These are phyloP conservation scores for Parnassius apollo DNA, from an alignment of 2,888 invertebrate species.

Conservation along the genomic window DNA sequence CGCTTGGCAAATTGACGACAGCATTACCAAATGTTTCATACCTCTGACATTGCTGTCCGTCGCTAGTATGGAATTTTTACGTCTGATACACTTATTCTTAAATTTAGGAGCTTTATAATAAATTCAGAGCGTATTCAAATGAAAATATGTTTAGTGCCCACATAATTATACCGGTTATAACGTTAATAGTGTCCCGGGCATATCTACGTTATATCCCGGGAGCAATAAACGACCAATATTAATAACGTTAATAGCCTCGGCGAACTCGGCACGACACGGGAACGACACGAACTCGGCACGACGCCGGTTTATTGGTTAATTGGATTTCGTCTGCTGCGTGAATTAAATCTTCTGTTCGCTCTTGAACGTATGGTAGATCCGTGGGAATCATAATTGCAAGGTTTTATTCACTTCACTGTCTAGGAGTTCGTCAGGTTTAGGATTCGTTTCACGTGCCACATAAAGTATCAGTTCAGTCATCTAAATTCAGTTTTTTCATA, in stretches of 20 bases:
- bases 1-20: too few relatives aligned
- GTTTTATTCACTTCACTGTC: too few relatives aligned
- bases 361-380: neutral
- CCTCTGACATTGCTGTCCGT: too few relatives aligned
- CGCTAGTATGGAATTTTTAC: too few relatives aligned
- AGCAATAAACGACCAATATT: conserved; percentile 27
- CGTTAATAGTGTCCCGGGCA: neutral
- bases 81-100: too few relatives aligned
- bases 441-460: too few relatives aligned
- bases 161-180: conserved; percentile 2
- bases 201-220: conserved; percentile 16
- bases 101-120: neutral
- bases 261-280: conserved; percentile 13
- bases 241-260: conserved; percentile 23
- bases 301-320: neutral
- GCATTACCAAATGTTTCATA: too few relatives aligned
- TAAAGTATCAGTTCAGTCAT: too few relatives aligned
- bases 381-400: too few relatives aligned
- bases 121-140: neutral
- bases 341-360: neutral
- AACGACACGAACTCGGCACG: conserved; percentile 11
- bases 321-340: conserved; percentile 1
- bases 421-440: too few relatives aligned
- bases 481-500: too few relatives aligned
- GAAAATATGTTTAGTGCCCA: neutral